Evolutionary conservation across 2,797 vertebrate genomes (phyloP).

Genomic region (Chelon labrosus): DNA sequence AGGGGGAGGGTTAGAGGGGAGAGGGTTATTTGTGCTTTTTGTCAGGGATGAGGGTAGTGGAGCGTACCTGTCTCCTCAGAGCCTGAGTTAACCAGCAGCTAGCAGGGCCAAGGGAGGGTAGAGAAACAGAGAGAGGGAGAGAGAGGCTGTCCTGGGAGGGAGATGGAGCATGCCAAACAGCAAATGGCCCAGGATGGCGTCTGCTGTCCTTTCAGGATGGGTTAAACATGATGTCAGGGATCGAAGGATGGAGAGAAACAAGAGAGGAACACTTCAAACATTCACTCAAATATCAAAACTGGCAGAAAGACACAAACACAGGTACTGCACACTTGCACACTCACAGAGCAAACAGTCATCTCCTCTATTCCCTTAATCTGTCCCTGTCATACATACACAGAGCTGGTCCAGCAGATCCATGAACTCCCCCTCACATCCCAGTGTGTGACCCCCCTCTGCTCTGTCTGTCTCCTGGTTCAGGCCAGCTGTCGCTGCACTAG

Average conservation of each 20-base stretch:
- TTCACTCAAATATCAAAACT: slow-evolving; percentile 50
- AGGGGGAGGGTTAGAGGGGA: slow-evolving; percentile 28
- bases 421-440: slow-evolving; percentile 73
- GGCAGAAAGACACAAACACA: slow-evolving; percentile 23
- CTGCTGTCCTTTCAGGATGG: slow-evolving; percentile 62
- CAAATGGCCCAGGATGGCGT: slow-evolving; percentile 61
- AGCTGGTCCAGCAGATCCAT: slow-evolving; percentile 79
- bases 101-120: slow-evolving; percentile 51
- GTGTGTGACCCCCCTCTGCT: slow-evolving; percentile 73
- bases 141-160: slow-evolving; percentile 55
- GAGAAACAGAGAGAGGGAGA: slow-evolving; percentile 41
- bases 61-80: slow-evolving; percentile 74
- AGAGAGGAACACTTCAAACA: slow-evolving; percentile 61
- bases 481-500: slow-evolving; percentile 84
- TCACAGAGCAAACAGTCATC: slow-evolving; percentile 49
- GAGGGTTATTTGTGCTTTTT: slow-evolving; percentile 59
- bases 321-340: slow-evolving; percentile 22
- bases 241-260: slow-evolving; percentile 46
- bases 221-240: slow-evolving; percentile 50
- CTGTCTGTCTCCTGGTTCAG: slow-evolving; percentile 78
- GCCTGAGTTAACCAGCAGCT: slow-evolving; percentile 61
- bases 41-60: slow-evolving; percentile 53
- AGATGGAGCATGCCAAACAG: slow-evolving; percentile 67
- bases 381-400: slow-evolving; percentile 81
- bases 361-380: slow-evolving; percentile 54